Percentiles rank a stretch among this genome's conserved stretches.
Evolutionary conservation across 2,113 vertebrate genomes (phyloP).

Genomic region (Jaculus jaculus): DNA sequence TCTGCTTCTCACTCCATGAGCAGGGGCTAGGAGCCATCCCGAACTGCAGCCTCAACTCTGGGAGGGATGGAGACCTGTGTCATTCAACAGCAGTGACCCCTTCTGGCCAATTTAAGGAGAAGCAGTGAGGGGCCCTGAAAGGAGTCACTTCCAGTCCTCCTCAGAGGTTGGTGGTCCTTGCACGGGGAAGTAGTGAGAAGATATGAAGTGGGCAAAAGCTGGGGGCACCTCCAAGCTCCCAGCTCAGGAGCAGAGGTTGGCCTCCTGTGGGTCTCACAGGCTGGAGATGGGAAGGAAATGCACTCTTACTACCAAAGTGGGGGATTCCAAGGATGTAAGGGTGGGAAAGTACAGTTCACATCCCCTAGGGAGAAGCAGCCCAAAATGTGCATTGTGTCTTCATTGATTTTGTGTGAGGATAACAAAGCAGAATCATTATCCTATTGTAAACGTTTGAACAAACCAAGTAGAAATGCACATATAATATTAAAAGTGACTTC

Average conservation of each 20-base stretch:
- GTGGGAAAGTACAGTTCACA: not conserved
- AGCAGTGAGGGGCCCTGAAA: conserved; percentile 90
- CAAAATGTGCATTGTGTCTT: not conserved
- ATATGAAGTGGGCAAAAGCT: conserved; percentile 81
- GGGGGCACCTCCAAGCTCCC: conserved; percentile 80
- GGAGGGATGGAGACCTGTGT: conserved; percentile 90
- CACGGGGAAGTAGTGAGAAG: conserved; percentile 86
- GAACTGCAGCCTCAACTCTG: conserved; percentile 89
- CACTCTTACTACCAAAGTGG: conserved; percentile 64
- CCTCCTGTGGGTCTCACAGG: conserved; percentile 38
- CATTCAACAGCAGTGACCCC: conserved; percentile 90
- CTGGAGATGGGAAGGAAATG: conserved; percentile 67
- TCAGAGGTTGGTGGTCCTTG: conserved; percentile 90
- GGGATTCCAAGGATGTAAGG: conserved; percentile 32
- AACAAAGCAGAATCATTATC: not conserved
- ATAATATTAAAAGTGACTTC: not conserved
- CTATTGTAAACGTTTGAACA: not conserved
- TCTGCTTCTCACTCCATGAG: conserved; percentile 90
- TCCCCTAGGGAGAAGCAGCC: not conserved
- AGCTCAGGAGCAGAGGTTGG: conserved; percentile 77
- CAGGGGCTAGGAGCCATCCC: conserved; percentile 89
- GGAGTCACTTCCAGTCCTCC: conserved; percentile 90
- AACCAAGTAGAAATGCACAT: not conserved
- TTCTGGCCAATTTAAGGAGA: conserved; percentile 91
- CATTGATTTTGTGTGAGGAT: not conserved